phyloP scores from a whole-genome alignment of 1,140 invertebrate species.

The Pseudomyrmex sp. region DNA sequence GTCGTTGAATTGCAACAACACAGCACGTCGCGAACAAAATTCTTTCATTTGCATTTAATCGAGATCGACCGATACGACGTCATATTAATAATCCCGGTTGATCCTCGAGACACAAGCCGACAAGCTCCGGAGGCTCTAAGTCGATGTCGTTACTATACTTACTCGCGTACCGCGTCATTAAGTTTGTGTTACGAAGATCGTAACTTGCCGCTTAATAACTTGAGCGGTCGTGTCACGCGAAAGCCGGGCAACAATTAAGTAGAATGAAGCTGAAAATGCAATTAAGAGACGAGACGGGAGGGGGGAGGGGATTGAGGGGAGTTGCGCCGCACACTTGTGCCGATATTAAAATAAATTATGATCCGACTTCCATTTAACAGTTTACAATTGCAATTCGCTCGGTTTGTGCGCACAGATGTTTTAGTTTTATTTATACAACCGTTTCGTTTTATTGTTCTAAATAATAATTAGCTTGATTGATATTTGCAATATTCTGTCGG shows the following conservation, averaged over 20 bases:
- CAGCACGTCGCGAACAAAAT: neutral
- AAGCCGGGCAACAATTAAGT: conserved; percentile 17
- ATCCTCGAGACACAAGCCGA: neutral
- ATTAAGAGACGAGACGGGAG: neutral
- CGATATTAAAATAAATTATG: neutral
- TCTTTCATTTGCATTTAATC: conserved; percentile 33
- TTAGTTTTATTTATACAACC: neutral
- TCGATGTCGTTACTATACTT: conserved; percentile 21
- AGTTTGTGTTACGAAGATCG: conserved; percentile 28
- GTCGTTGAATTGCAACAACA: too few relatives aligned
- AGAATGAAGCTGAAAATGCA: conserved; percentile 9
- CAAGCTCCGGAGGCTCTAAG: neutral
- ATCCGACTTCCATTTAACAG: too few relatives aligned
- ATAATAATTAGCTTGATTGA: conserved; percentile 14
- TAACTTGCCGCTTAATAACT: conserved; percentile 37
- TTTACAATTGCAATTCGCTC: neutral
- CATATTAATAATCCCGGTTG: conserved; percentile 25
- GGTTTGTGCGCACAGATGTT: conserved; percentile 1
- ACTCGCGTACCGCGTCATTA: conserved; percentile 29
- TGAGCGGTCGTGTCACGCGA: conserved; percentile 21
- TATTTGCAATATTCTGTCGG: conserved; percentile 8
- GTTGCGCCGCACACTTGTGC: neutral
- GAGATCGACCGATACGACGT: conserved; percentile 12
- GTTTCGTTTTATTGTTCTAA: neutral
- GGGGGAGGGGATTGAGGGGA: too few relatives aligned